Percentiles rank a stretch among this genome's conserved stretches.
phyloP scores from a whole-genome alignment of 2,113 vertebrate genomes.

The Thunnus maccoyii region DNA sequence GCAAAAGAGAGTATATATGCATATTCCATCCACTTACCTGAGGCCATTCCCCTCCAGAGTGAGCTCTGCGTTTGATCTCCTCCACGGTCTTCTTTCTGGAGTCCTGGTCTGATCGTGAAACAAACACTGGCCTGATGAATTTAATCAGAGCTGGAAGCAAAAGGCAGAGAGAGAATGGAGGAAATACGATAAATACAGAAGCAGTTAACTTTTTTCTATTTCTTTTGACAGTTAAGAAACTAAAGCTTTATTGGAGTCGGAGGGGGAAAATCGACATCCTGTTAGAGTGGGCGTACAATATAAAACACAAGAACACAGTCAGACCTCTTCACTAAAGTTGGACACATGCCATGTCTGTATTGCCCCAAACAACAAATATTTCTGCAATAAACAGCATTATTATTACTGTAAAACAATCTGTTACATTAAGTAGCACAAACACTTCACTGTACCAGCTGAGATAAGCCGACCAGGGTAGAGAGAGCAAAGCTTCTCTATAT shows the following conservation, averaged over 20 bases:
- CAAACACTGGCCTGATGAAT: slow-evolving; percentile 96
- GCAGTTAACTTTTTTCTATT: not conserved
- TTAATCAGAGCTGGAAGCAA: slow-evolving; percentile 91
- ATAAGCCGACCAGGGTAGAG: not conserved
- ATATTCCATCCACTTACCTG: slow-evolving; percentile 84
- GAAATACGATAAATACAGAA: not conserved
- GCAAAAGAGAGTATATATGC: not conserved
- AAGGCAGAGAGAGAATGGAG: slow-evolving; percentile 2
- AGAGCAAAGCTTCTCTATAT: not conserved
- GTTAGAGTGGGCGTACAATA: not conserved
- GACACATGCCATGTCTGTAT: not conserved
- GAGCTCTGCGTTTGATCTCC: slow-evolving; percentile 93
- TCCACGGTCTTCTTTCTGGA: slow-evolving; percentile 97
- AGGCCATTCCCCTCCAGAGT: slow-evolving; percentile 93
- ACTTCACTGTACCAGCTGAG: not conserved
- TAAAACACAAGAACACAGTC: not conserved
- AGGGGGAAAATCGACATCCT: not conserved
- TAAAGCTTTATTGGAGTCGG: not conserved
- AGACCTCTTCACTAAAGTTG: not conserved
- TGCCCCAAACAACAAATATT: not conserved
- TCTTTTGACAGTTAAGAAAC: not conserved
- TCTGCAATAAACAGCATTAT: not conserved
- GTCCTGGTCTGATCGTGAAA: slow-evolving; percentile 95
- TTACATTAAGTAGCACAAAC: slow-evolving; percentile 2
- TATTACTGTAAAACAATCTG: not conserved